Base-by-base conservation (phyloP, 2,888 invertebrate species). In the Xestobium rufovillosum region DNA sequence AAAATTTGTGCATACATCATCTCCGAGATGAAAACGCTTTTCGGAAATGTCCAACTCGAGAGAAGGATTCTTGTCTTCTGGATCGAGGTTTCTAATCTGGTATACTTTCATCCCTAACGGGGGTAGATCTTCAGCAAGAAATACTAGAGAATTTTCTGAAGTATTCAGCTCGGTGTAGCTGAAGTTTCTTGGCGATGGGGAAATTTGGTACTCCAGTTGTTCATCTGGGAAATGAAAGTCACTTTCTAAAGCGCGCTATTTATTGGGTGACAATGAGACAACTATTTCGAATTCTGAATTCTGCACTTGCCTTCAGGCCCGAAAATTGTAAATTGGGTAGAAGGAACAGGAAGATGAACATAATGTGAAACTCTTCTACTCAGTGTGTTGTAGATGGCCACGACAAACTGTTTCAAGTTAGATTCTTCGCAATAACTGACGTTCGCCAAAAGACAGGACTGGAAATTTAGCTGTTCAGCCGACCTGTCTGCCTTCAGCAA, bases 351-450 rank as follows among this genome's bases (percentile, higher is more conserved):
- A 1, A 78, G 42, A 6, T 72, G 61, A 0, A 76, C 64, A 55
- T 71, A 72, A 40, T 63, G 58, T 39, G 70, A 66, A 0, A 73
- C 67, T 45, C 66, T 63, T 15, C 69, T 61, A 15, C 73, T 74
- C 2, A 77, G 51, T 0, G 81, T 78, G 50, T 81, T 82, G 63
- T 81, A 82, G 1, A 78, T 66, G 1, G 73, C 60, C 1, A 79
- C 61, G 1, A 74, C 56, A 44, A 78, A 67, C 68, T 73, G 25
- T 52, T 66, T 47, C 50, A 55, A 39, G 65, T 79, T 78, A 51
- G 70, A 53, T 30, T 66, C 43, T 9, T 60, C 50, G 48, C 82
- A 83, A 37, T 70, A 67, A 38, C 76, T 78, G 30, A 79, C 73
- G 52, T 82, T 82, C 1, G 76, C 55, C 17, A 72, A 63, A 29